Evolutionary conservation across 2,797 vertebrate genomes (phyloP), one percentile per base, ranked within the genome.

Genomic region (Melanotaenia pygmaea): DNA sequence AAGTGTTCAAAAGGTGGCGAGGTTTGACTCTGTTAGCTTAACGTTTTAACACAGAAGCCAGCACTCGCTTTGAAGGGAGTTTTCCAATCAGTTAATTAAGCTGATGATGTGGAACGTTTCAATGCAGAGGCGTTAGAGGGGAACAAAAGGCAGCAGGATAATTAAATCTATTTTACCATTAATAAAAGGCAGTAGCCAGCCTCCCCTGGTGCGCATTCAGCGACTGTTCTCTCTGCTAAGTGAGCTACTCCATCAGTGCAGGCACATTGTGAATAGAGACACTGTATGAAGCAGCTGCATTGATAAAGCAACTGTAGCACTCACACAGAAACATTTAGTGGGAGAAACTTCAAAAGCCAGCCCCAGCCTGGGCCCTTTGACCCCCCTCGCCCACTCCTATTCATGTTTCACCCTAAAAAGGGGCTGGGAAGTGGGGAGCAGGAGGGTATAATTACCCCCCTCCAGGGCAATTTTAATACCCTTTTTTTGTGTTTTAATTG

Each of bases 401-500:
- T 89, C 86, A 87, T 77, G 45, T 78, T 86, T 80, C 77, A 76
- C 78, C 87, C 93, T 89, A 82, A 85, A 83, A 89, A 85, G 18
- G 18, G 84, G 67, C 83, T 83, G 81, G 80, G 83, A 89, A 88
- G 88, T 83, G 73, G 64, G 82, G 87, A 88, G 86, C 74, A 76
- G 81, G 74, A 86, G 78, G 64, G 69, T 88, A 91, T 93, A 94
- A 94, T 94, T 94, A 92, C 91, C 92, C 91, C 90, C 92, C 91
- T 91, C 91, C 74, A 59, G 92, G 90, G 89, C 76, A 70, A 90
- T 88, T 94, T 94, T 94, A 94, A 94, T 94, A 86, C 92, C 84
- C 86, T 80, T 93, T 94, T 94, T 94, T 94, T 94, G 93, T 94
- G 83, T 93, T 93, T 94, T 94, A 94, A 94, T 94, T 94, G 92